These are phyloP conservation scores for Saccostrea cuccullata DNA, from an alignment of 1,140 invertebrate species.

Conservation along the genomic window DNA sequence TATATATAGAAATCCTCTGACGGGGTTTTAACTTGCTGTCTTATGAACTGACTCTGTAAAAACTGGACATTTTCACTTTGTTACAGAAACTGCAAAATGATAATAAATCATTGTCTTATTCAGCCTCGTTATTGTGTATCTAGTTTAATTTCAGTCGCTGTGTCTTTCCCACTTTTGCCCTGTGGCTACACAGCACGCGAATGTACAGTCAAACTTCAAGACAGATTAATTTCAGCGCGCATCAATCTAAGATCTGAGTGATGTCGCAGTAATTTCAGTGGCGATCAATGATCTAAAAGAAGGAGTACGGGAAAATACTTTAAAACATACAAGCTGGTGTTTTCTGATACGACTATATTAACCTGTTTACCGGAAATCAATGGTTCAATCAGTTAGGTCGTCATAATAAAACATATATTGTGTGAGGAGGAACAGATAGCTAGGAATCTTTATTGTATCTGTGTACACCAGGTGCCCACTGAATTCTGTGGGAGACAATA, in stretches of 20 bases:
- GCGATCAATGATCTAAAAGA: neutral
- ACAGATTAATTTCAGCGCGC: no score
- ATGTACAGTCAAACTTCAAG: no score
- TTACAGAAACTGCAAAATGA: constrained; percentile 12
- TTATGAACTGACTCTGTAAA: neutral
- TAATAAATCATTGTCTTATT: constrained; percentile 24
- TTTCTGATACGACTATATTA: neutral
- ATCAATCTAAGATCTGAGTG: no score
- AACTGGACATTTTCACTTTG: neutral
- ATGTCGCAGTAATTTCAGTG: no score
- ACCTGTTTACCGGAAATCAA: neutral
- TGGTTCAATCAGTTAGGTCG: neutral
- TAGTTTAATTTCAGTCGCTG: neutral
- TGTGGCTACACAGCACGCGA: no score
- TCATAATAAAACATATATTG: no score
- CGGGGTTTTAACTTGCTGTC: neutral
- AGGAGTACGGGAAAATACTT: neutral
- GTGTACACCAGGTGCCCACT: no score
- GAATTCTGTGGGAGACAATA: no score
- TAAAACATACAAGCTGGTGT: neutral
- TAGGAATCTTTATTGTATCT: no score
- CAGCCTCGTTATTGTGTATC: neutral
- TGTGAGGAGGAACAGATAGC: no score
- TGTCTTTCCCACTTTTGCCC: no score
- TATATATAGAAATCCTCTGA: neutral